Conservation (phyloP, 2,113 vertebrate genomes). For the Rhabdornis inornatus region DNA sequence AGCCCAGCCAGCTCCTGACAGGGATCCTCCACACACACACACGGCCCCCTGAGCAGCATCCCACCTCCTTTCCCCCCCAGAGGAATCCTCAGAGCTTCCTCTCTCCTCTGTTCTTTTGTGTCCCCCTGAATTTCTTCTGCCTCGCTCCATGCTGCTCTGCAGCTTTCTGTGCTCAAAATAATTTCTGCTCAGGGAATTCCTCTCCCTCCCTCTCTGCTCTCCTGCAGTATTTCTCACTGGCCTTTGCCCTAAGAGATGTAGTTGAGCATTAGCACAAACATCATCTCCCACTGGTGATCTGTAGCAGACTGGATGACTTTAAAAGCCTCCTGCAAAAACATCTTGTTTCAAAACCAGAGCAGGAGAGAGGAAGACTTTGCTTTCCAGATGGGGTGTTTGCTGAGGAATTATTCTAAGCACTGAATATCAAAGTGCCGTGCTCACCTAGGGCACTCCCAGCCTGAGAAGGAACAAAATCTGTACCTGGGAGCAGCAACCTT, state of each 20-base stretch:
- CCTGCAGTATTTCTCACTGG: slow-evolving; percentile 23
- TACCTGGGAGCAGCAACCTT: neutral
- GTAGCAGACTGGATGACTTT: neutral
- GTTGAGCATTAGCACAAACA: slow-evolving; percentile 9
- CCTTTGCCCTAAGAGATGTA: slow-evolving; percentile 48
- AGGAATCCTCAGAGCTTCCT: neutral
- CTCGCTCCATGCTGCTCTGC: slow-evolving; percentile 1
- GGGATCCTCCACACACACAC: neutral
- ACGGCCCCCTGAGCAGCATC: neutral
- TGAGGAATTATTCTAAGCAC: slow-evolving; percentile 14
- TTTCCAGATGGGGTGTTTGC: slow-evolving; percentile 23
- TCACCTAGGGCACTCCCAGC: neutral
- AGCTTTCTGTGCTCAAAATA: slow-evolving; percentile 43
- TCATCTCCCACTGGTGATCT: neutral
- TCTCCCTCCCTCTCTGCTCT: neutral
- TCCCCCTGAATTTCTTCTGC: neutral
- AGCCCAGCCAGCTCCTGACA: neutral
- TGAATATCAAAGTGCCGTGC: neutral
- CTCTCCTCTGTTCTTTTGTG: neutral
- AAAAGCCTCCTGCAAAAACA: neutral
- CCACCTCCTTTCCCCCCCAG: neutral
- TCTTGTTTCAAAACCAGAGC: neutral
- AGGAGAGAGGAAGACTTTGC: neutral
- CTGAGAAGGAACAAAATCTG: neutral
- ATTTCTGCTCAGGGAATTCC: slow-evolving; percentile 54